Conservation (phyloP, 2,113 vertebrate genomes). For the Ardeotis arabs region DNA sequence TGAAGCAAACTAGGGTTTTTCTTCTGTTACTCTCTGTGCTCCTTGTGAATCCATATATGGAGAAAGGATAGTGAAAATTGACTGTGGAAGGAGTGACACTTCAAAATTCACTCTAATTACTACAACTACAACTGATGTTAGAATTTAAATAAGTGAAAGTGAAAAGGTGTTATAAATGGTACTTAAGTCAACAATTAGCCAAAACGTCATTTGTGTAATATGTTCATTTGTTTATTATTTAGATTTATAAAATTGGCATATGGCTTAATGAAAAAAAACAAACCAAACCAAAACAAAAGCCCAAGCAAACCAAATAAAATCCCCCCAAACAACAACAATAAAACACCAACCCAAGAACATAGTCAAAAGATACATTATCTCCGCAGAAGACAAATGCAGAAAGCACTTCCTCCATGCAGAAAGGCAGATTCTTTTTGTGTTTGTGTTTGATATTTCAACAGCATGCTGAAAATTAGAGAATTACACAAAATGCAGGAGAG, state of each 20-base stretch:
- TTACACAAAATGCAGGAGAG: not conserved
- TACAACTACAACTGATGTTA: not conserved
- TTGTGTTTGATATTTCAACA: not conserved
- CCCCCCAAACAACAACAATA: not conserved
- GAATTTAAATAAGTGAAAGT: constrained; percentile 29
- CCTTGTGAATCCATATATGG: not conserved
- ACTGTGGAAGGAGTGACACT: constrained; percentile 3
- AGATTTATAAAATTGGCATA: not conserved
- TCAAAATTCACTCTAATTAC: constrained; percentile 48
- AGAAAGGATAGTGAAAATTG: constrained; percentile 35
- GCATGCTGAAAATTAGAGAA: not conserved
- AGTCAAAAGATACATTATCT: not conserved
- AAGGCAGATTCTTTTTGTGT: not conserved
- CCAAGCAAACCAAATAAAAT: not conserved
- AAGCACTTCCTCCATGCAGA: not conserved
- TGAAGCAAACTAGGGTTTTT: not conserved
- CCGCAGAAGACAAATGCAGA: not conserved
- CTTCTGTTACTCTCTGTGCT: not conserved
- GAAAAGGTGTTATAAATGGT: not conserved
- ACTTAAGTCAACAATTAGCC: not conserved
- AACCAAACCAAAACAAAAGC: too few species aligned
- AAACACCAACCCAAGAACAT: not conserved
- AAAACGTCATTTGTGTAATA: not conserved
- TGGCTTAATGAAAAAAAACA: not conserved
- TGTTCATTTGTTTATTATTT: not conserved